Evolutionary conservation across 1,140 invertebrate genomes (phyloP), one percentile per base, ranked within the genome.

Genomic region (Nasonia giraulti): DNA sequence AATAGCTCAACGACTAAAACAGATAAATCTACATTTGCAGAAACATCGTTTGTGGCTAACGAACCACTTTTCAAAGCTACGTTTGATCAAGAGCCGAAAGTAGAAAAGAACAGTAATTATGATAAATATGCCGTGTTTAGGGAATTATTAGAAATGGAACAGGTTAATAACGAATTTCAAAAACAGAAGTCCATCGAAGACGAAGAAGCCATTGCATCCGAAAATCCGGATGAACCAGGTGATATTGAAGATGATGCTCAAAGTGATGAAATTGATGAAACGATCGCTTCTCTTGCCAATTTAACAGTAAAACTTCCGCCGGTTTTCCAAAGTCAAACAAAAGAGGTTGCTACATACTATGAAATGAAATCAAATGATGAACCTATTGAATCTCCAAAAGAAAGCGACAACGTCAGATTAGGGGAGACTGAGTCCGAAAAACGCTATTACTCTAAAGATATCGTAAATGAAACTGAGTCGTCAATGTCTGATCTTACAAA

Each of bases 61-160:
- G 89, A 91, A 17, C 88, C 93, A 2, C 88, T 94, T 0, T 95
- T 95, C 80, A 93, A 94, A 87, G 94, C 94, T 0, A 95, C 94
- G 88, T 95, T 95, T 85, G 94, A 95, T 79, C 88, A 91, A 82
- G 90, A 90, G 10, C 76, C 82, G 2, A 90, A 88, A 86, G 78
- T 62, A 88, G 84, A 87, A 90, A 69, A 74, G 66, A 40, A 91
- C 6, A 89, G 93, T 55, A 92, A 93, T 8, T 94, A 95, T 86
- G 97, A 97, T 89, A 95, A 96, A 86, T 98, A 98, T 90, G 97
- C 97, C 0, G 97, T 96, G 0, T 97, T 98, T 89, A 93, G 97
- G 85, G 97, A 98, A 93, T 94, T 97, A 80, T 93, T 97, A 27
- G 95, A 96, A 85, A 93, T 96, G 90, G 96, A 97, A 89, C 90